Conservation (phyloP, 2,888 invertebrate species). For the Melipona bicolor region DNA sequence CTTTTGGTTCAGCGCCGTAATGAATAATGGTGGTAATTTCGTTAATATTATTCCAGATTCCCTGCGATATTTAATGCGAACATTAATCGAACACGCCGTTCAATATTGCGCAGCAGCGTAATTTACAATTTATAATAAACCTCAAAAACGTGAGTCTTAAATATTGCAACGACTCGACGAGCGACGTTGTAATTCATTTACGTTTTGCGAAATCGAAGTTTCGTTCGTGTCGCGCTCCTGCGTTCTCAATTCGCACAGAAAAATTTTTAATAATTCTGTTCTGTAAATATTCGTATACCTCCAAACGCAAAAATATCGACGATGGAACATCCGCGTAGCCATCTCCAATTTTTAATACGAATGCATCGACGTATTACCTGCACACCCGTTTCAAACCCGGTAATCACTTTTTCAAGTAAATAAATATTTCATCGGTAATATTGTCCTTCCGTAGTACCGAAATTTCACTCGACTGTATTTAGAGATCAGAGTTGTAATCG, state of each 20-base stretch:
- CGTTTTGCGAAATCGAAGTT: too few species aligned
- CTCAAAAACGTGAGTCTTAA: neutral
- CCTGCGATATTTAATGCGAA: slow-evolving; percentile 11
- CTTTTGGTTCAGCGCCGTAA: slow-evolving; percentile 20
- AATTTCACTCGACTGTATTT: too few species aligned
- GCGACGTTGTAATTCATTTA: too few species aligned
- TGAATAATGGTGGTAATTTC: slow-evolving; percentile 48
- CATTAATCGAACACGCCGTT: slow-evolving; percentile 30
- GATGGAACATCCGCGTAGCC: neutral
- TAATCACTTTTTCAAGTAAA: too few species aligned
- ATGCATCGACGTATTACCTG: neutral
- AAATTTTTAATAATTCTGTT: too few species aligned
- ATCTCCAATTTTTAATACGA: neutral
- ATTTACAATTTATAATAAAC: neutral
- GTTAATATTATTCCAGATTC: slow-evolving; percentile 24
- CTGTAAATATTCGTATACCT: too few species aligned
- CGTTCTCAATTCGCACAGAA: too few species aligned
- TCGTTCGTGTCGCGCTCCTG: too few species aligned
- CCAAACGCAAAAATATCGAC: slow-evolving; percentile 2
- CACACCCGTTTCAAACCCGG: neutral
- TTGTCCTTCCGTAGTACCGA: too few species aligned
- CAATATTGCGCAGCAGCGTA: slow-evolving; percentile 13
- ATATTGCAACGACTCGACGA: neutral
- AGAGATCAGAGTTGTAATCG: too few species aligned
- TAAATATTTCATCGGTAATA: too few species aligned